Evolutionary conservation across 1,140 invertebrate species (phyloP), one percentile per base, ranked within the genome.

Genomic region (Marisa cornuarietis): DNA sequence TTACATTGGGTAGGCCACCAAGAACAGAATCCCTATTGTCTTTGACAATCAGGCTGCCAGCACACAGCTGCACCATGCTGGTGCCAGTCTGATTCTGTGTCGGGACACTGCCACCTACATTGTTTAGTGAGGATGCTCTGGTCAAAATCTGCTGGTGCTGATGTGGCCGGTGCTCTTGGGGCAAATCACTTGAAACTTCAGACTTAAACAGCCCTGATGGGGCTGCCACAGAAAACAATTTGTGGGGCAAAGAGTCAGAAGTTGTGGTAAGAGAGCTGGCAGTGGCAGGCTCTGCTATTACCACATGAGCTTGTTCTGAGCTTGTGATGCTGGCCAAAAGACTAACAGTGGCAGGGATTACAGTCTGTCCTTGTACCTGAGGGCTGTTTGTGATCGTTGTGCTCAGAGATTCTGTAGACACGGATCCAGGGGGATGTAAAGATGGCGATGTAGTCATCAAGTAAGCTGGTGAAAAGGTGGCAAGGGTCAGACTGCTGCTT

Each of bases 381-480:
- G 54, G 54, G 54, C 54, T 58, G 54, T 58, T 58, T 11, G 54
- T 58, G 54, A 58, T 58, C 54, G 54, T 58, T 58, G 54, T 58
- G 54, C 54, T 58, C 63, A 68, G 76, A 54, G 42, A 66, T 65
- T 77, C 76, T 8, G 16, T 42, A 20, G 76, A 68, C 6, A 24
- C 63, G 11, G 62, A 9, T 9, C 49, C 20, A 5, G 76, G 24
- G 0, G 20, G 76, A 14, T 52, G 76, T 13, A 65, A 49, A 14
- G 61, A 76, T 14, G 73, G 8, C 49, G 76, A 69, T 49, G 63
- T 8, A 20, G 74, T 42, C 31, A 63, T 63, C 58, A 77, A 51
- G 51, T 69, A 65, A 31, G 68, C 65, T n/a, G 66, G 76, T 16
- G 76, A 77, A 49, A 77, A 68, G 20, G 76, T 77, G 65, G 76